Percentiles rank a stretch among this genome's conserved stretches.
These are phyloP conservation scores for Conomelus anceps DNA, from an alignment of 2,888 invertebrate genomes.

Conservation along the genomic window DNA sequence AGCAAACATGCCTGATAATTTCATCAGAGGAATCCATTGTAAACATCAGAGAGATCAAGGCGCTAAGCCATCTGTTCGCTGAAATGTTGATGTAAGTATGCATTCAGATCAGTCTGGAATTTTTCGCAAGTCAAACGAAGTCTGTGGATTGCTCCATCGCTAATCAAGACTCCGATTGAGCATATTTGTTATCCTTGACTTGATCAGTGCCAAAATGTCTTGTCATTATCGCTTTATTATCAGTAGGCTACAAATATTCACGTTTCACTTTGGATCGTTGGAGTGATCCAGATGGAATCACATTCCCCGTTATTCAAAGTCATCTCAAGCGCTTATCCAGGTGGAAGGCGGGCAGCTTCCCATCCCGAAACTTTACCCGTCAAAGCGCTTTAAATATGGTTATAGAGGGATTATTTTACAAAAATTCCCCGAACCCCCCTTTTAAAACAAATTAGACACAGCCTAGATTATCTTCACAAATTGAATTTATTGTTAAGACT, in stretches of 20 bases:
- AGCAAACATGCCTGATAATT: not conserved
- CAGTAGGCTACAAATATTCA: not conserved
- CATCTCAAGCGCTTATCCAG: too few relatives aligned
- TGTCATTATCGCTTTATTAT: not conserved
- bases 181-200: not conserved
- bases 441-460: too few relatives aligned
- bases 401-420: too few relatives aligned
- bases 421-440: too few relatives aligned
- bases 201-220: not conserved
- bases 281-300: too few relatives aligned
- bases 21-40: not conserved
- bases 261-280: too few relatives aligned
- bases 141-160: not conserved
- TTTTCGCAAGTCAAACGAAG: not conserved
- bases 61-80: not conserved
- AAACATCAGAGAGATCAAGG: not conserved
- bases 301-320: too few relatives aligned
- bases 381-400: too few relatives aligned
- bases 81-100: not conserved
- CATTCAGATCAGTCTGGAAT: not conserved
- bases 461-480: too few relatives aligned
- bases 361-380: too few relatives aligned
- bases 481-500: too few relatives aligned
- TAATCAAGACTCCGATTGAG: not conserved
- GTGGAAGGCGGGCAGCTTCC: too few relatives aligned